A percentile compares a stretch with the other conserved stretches of the same genome.
These are phyloP conservation scores for Regulus satrapa DNA, from an alignment of 2,113 vertebrate genomes.

Conservation along the genomic window DNA sequence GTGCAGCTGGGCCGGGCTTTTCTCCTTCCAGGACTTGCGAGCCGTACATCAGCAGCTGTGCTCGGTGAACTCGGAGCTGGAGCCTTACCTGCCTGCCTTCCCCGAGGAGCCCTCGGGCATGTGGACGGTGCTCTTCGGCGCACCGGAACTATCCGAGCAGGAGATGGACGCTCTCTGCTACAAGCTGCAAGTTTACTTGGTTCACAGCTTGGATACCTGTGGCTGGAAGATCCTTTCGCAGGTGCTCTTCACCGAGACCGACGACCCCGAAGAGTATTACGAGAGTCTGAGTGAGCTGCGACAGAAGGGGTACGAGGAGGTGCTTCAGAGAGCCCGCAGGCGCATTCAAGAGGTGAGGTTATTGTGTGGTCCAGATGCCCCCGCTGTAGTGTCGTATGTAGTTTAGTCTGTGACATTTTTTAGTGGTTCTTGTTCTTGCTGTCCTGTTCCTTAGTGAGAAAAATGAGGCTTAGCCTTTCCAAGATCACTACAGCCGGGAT, in stretches of 20 bases:
- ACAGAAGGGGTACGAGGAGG: slow-evolving; percentile 93
- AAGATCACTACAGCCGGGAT: background rate
- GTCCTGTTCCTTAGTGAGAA: background rate
- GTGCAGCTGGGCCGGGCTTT: slow-evolving; percentile 95
- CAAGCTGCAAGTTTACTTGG: slow-evolving; percentile 90
- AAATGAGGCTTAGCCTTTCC: background rate
- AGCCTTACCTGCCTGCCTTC: slow-evolving; percentile 86
- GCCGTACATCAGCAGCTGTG: slow-evolving; percentile 90
- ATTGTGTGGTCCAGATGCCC: rapidly evolving
- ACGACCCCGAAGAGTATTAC: slow-evolving; percentile 94
- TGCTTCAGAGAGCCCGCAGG: slow-evolving; percentile 82
- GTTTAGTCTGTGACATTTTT: background rate
- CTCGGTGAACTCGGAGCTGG: slow-evolving; percentile 91
- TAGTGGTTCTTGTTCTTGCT: background rate
- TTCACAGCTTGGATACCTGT: slow-evolving; percentile 92
- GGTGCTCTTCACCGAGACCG: slow-evolving; percentile 89
- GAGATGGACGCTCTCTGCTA: slow-evolving; percentile 85
- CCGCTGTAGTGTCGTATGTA: background rate
- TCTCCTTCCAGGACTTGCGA: slow-evolving; percentile 91
- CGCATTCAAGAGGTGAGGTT: slow-evolving; percentile 87
- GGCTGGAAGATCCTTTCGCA: slow-evolving; percentile 97
- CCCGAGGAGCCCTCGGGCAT: slow-evolving; percentile 90
- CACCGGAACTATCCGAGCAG: slow-evolving; percentile 72
- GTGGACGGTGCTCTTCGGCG: slow-evolving; percentile 91
- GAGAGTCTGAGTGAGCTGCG: slow-evolving; percentile 94